A percentile compares a stretch with the other conserved stretches of the same genome.
Conservation (phyloP, 2,797 vertebrate species). For the Gallinago nigripennis region DNA sequence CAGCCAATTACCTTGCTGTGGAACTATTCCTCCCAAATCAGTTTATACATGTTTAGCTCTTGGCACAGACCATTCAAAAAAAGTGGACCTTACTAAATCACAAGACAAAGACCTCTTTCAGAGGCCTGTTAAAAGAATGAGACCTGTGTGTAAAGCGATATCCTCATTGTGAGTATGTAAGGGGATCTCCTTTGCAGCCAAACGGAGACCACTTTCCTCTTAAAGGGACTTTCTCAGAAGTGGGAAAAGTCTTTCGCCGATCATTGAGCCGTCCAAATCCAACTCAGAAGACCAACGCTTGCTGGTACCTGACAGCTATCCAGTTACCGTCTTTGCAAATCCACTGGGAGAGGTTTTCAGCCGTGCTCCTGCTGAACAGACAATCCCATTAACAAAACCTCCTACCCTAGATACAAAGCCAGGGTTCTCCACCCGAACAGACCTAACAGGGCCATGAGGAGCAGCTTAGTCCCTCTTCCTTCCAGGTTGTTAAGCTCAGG, state of each 20-base stretch:
- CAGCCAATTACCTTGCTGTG: neutral
- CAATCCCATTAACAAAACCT: neutral
- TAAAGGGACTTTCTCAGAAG: slow-evolving; percentile 15
- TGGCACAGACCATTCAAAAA: neutral
- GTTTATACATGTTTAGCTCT: neutral
- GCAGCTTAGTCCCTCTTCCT: neutral
- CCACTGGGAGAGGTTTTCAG: neutral
- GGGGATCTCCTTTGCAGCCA: neutral
- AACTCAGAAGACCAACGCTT: neutral
- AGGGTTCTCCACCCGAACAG: neutral
- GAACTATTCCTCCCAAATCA: neutral
- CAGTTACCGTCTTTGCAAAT: neutral
- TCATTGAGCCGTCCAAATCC: neutral
- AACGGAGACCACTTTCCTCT: neutral
- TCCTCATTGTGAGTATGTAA: slow-evolving; percentile 54
- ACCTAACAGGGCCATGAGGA: neutral
- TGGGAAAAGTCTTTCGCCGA: neutral
- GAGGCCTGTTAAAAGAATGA: slow-evolving; percentile 17
- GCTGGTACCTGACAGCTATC: slow-evolving; percentile 1
- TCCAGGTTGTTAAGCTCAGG: neutral
- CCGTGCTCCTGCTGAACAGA: neutral
- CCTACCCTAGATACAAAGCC: neutral
- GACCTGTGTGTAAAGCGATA: slow-evolving; percentile 50
- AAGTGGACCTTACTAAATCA: neutral
- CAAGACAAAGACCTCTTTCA: slow-evolving; percentile 54